A percentile compares a stretch with the other conserved stretches of the same genome.
phyloP scores from a whole-genome alignment of 2,888 invertebrate species.

The Eurytoma adleriae region DNA sequence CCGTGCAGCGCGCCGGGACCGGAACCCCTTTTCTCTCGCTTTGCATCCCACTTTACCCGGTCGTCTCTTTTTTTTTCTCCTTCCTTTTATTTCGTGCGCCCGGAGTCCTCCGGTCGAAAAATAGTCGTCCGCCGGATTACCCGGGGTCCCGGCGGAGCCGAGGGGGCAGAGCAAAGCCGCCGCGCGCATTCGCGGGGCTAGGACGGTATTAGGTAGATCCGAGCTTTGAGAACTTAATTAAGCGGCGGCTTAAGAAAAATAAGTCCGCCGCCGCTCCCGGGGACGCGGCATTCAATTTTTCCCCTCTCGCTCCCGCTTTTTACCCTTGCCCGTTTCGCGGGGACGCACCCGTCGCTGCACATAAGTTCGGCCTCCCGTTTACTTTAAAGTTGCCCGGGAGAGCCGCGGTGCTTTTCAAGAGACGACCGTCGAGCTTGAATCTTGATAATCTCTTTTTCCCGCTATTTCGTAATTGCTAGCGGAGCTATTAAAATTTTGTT shows the following conservation, averaged over 20 bases:
- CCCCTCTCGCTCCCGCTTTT: background rate
- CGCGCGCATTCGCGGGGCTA: background rate
- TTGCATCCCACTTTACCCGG: background rate
- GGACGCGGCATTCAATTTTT: conserved; percentile 2
- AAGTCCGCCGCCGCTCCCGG: conserved; percentile 15
- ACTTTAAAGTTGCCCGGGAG: too few species aligned
- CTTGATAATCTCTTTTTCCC: too few species aligned
- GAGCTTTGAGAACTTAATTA: conserved; percentile 54
- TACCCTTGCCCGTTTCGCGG: background rate
- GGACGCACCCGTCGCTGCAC: too few species aligned
- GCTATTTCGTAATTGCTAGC: too few species aligned
- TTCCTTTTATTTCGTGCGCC: background rate
- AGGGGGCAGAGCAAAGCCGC: conserved; percentile 22
- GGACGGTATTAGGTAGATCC: conserved; percentile 16
- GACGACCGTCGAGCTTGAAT: too few species aligned
- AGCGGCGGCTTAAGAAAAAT: conserved; percentile 55
- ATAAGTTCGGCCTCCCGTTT: too few species aligned
- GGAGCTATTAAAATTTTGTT: too few species aligned
- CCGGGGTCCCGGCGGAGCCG: background rate
- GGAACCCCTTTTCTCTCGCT: background rate
- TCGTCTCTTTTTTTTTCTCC: background rate
- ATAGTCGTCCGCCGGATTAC: conserved; percentile 20
- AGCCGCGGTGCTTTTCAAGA: too few species aligned
- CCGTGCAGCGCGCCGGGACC: background rate
- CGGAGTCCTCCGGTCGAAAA: conserved; percentile 38